These are phyloP conservation scores for Dryoscopus gambensis DNA, from an alignment of 2,113 vertebrate species.

Conservation along the genomic window DNA sequence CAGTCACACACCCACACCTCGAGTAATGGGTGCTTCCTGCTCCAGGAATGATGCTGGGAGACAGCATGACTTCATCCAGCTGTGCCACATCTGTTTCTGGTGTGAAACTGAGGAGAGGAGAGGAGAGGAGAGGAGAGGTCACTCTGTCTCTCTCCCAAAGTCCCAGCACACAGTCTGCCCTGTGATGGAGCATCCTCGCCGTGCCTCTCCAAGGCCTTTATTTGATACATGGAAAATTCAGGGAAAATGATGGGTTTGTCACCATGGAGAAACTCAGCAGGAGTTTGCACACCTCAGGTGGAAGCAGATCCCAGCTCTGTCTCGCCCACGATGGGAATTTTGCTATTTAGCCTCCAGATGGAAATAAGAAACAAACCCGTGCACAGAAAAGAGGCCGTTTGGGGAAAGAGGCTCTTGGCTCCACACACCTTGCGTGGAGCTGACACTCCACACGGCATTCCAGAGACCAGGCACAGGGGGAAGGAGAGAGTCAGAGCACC, in stretches of 20 bases:
- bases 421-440: fast-evolving
- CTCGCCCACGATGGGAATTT: not conserved
- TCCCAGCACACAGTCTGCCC: fast-evolving
- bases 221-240: not conserved
- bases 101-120: not conserved
- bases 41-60: not conserved
- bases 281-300: not conserved
- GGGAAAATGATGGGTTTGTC: not conserved
- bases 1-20: not conserved
- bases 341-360: not conserved
- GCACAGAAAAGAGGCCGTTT: not conserved
- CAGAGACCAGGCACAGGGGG: not conserved
- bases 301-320: not conserved
- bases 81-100: not conserved
- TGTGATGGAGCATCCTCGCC: fast-evolving
- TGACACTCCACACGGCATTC: not conserved
- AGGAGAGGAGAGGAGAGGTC: not conserved
- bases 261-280: not conserved
- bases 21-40: fast-evolving
- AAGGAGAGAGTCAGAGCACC: not conserved
- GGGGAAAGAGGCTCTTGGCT: not conserved
- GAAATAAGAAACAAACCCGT: not conserved
- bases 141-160: not conserved
- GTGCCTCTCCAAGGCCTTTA: not conserved
- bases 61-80: not conserved